phyloP scores from a whole-genome alignment of 2,888 invertebrate species.

The Hirtodrosophila confusa region DNA sequence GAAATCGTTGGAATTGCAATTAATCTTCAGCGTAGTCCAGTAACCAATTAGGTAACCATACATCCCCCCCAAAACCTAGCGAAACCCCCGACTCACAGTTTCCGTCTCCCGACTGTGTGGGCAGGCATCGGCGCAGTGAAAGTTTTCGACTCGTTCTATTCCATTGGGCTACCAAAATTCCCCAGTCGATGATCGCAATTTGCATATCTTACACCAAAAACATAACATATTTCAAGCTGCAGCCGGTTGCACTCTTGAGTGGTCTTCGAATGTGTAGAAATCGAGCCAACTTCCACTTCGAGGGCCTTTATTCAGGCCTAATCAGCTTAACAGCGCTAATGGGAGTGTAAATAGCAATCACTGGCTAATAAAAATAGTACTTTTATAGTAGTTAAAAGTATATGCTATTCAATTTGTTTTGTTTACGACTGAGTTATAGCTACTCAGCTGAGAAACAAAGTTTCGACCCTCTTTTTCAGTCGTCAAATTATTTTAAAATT shows the following conservation, averaged over 20 bases:
- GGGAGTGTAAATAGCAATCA: too few species aligned
- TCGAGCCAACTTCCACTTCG: constrained; percentile 23
- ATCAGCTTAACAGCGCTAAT: background rate
- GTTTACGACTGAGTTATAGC: too few species aligned
- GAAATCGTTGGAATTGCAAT: constrained; percentile 68
- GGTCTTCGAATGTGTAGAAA: constrained; percentile 50
- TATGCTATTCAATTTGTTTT: too few species aligned
- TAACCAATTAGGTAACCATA: constrained; percentile 63
- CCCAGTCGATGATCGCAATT: constrained; percentile 39
- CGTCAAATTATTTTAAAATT: too few species aligned
- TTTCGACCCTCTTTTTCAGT: too few species aligned
- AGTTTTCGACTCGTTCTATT: constrained; percentile 65
- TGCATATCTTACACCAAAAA: constrained; percentile 50
- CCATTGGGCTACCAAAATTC: constrained; percentile 42
- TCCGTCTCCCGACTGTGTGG: constrained; percentile 16
- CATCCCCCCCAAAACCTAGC: constrained; percentile 12
- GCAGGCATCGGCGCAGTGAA: constrained; percentile 54
- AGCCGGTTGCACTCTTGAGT: constrained; percentile 33
- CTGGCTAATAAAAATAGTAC: too few species aligned
- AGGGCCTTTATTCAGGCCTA: background rate
- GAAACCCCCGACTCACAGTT: constrained; percentile 6
- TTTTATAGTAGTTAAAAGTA: too few species aligned
- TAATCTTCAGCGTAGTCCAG: constrained; percentile 54
- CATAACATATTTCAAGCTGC: constrained; percentile 22
- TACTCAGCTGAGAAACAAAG: too few species aligned